phyloP scores from a whole-genome alignment of 2,888 invertebrate genomes.

The Sturmia bella region DNA sequence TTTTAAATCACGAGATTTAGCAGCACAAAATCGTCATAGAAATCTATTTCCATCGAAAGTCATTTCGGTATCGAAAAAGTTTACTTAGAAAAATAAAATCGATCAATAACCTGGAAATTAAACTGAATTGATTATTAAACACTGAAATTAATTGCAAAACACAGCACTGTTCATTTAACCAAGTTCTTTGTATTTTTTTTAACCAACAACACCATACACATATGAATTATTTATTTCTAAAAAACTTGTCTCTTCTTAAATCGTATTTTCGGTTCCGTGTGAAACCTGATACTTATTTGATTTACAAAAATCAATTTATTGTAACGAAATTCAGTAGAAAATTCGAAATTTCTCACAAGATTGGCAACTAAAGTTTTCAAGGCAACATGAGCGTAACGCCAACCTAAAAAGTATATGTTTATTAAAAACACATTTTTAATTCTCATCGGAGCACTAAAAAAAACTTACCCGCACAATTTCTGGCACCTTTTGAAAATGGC shows the following conservation, averaged over 20 bases:
- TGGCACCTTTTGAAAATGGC: conserved; percentile 74
- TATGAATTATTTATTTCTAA: too few relatives aligned
- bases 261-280: conserved; percentile 69
- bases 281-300: conserved; percentile 73
- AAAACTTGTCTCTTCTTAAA: conserved; percentile 58
- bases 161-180: too few relatives aligned
- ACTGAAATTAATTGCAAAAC: too few relatives aligned
- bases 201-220: too few relatives aligned
- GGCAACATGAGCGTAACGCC: conserved; percentile 73
- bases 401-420: conserved; percentile 62
- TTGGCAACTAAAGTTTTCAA: conserved; percentile 71
- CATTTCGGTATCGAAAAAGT: too few relatives aligned
- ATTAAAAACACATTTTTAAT: background rate
- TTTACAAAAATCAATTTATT: conserved; percentile 72
- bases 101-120: too few relatives aligned
- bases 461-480: conserved; percentile 73
- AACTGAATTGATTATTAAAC: too few relatives aligned
- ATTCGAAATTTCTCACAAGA: conserved; percentile 71
- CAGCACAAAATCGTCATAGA: too few relatives aligned
- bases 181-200: too few relatives aligned
- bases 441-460: background rate
- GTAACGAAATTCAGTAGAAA: conserved; percentile 71
- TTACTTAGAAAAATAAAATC: too few relatives aligned
- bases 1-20: too few relatives aligned
- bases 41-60: too few relatives aligned